A percentile compares a stretch with the other conserved stretches of the same genome.
Conservation (phyloP, 2,797 vertebrate species). For the Ctenopoma multispine region DNA sequence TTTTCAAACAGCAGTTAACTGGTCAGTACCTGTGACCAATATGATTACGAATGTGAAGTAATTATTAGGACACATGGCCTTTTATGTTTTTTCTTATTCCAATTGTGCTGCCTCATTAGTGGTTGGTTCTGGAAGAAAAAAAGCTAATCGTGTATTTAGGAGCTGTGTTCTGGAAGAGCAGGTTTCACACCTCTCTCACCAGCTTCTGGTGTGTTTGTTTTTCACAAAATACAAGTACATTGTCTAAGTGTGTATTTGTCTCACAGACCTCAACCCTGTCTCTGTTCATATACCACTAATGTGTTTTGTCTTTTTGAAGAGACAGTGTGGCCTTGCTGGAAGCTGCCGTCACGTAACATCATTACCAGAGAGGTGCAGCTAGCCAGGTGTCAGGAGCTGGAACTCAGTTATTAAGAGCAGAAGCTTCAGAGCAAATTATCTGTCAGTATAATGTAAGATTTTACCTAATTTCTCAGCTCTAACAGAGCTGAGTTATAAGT, state of each 20-base stretch:
- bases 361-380: neutral
- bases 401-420: neutral
- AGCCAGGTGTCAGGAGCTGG: neutral
- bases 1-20: neutral
- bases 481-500: no score
- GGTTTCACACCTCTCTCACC: neutral
- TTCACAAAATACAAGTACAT: neutral
- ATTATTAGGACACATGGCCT: no score
- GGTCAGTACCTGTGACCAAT: neutral
- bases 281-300: neutral
- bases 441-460: neutral
- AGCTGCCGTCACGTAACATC: neutral
- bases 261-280: neutral
- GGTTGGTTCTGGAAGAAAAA: constrained; percentile 1
- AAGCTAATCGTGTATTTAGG: constrained; percentile 5
- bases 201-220: neutral
- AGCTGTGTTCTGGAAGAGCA: neutral
- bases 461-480: neutral
- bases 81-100: no score
- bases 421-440: neutral
- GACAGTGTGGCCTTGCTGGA: neutral
- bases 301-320: constrained; percentile 13
- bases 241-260: constrained; percentile 12
- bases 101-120: no score
- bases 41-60: no score